Conservation (phyloP, 2,888 invertebrate species). For the Branchellion lobata region DNA sequence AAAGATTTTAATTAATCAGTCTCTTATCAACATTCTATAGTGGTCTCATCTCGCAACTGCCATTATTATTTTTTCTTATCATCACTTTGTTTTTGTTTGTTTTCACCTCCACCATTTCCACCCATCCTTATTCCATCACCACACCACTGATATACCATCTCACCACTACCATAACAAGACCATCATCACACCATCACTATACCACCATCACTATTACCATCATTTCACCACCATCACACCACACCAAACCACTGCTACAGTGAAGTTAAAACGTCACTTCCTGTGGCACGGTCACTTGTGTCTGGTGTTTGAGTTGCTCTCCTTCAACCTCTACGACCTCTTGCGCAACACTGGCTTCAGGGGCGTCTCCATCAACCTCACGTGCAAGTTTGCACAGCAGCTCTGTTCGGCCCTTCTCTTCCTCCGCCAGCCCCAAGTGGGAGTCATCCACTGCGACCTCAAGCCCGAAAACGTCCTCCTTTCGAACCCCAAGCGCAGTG, state of each 20-base stretch:
- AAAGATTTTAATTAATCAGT: no score
- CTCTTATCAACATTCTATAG: no score
- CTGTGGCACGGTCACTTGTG: constrained; percentile 98
- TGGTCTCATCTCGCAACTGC: no score
- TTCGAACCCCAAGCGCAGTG: constrained; percentile 98
- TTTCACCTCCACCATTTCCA: no score
- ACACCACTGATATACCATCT: no score
- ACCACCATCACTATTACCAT: no score
- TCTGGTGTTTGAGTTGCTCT: constrained; percentile 98
- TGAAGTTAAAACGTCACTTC: constrained; percentile 98
- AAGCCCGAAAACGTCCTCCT: constrained; percentile 99
- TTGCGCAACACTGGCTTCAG: constrained; percentile 99
- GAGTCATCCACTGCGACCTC: constrained; percentile 75
- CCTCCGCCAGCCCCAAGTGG: constrained; percentile 97
- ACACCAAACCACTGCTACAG: constrained; percentile 13
- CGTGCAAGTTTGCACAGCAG: constrained; percentile 99
- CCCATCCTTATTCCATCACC: no score
- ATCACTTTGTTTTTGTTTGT: no score
- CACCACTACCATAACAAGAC: no score
- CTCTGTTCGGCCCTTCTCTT: constrained; percentile 97
- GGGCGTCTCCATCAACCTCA: constrained; percentile 97
- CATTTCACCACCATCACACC: no score
- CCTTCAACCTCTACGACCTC: constrained; percentile 98
- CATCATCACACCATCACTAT: no score
- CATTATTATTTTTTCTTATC: no score